These are phyloP conservation scores for Pluvianellus socialis DNA, from an alignment of 2,113 vertebrate species.

Conservation along the genomic window DNA sequence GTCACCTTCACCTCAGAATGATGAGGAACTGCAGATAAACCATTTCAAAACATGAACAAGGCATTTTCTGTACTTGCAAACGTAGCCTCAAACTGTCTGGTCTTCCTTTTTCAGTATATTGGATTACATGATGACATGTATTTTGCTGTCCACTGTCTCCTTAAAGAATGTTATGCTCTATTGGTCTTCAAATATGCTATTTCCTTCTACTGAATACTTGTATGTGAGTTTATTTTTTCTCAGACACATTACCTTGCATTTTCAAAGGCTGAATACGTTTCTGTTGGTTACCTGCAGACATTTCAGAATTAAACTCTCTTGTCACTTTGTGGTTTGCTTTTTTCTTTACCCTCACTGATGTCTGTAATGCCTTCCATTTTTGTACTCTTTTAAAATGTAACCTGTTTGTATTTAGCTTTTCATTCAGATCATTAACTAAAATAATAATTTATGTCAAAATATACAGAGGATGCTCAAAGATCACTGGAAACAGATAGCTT, in stretches of 20 bases:
- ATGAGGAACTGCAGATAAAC: neutral
- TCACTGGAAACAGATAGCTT: fast-evolving
- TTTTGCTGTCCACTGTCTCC: neutral
- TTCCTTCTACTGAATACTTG: neutral
- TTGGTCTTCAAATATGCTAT: neutral
- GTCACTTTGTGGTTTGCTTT: neutral
- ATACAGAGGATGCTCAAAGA: neutral
- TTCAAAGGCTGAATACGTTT: neutral
- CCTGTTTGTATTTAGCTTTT: neutral
- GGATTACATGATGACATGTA: neutral
- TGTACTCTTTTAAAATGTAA: neutral
- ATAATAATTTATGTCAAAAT: neutral
- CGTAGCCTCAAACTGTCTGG: neutral
- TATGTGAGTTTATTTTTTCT: neutral
- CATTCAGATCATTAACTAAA: neutral
- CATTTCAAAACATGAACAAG: neutral
- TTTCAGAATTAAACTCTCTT: neutral
- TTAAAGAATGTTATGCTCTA: neutral
- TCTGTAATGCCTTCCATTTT: neutral
- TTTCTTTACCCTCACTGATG: neutral
- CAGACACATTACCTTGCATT: neutral
- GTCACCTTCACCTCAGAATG: neutral
- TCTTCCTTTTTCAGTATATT: neutral
- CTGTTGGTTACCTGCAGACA: neutral
- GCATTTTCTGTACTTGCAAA: neutral